Evolutionary conservation across 2,113 vertebrate species (phyloP).

Genomic region (Peromyscus californicus): DNA sequence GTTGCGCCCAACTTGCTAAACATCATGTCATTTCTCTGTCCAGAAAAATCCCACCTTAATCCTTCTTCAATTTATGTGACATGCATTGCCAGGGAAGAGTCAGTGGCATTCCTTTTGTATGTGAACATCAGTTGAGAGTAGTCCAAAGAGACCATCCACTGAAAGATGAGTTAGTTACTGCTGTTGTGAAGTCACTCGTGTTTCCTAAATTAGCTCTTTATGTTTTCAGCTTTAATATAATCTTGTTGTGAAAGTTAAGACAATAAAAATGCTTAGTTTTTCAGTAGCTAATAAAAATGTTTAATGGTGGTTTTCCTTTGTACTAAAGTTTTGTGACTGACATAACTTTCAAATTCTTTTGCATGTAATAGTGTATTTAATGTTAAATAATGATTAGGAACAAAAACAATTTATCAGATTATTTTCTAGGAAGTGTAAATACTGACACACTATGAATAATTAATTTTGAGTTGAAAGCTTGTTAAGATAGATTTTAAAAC

Average conservation of each 20-base stretch:
- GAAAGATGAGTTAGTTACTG: neutral
- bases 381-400: conserved; percentile 48
- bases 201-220: neutral
- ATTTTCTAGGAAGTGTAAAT: neutral
- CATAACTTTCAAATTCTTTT: conserved; percentile 33
- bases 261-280: conserved; percentile 20
- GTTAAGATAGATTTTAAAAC: neutral
- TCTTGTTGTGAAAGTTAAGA: conserved; percentile 29
- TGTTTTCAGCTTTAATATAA: conserved; percentile 25
- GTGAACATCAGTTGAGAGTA: neutral
- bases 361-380: conserved; percentile 25
- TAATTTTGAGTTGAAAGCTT: conserved; percentile 56
- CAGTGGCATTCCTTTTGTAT: conserved; percentile 8
- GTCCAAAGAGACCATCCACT: neutral
- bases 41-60: conserved; percentile 1
- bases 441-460: conserved; percentile 10
- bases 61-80: conserved; percentile 22
- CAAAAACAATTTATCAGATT: conserved; percentile 29
- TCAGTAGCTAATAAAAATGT: conserved; percentile 12
- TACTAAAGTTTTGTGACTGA: conserved; percentile 23
- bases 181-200: neutral
- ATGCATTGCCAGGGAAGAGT: neutral
- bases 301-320: conserved; percentile 25
- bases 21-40: neutral
- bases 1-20: neutral